Evolutionary conservation across 2,888 invertebrate species (phyloP).

Genomic region (Uloborus plumipes): DNA sequence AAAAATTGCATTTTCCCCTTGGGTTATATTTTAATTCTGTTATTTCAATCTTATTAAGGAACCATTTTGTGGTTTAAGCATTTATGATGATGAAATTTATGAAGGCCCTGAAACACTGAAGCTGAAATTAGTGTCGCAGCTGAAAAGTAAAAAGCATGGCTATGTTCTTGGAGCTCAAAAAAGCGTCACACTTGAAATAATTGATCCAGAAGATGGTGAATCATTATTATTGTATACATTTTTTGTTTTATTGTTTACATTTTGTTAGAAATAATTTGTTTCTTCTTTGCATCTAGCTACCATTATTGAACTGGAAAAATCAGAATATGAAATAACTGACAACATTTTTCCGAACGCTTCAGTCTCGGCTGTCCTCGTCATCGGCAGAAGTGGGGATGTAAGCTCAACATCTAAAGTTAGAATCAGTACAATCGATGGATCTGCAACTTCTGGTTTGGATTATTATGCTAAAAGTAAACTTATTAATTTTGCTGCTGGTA

Average conservation of each 20-base stretch:
- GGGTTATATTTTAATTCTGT: not conserved
- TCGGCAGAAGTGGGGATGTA: slow-evolving; percentile 70
- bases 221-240: not conserved
- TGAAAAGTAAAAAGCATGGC: slow-evolving; percentile 4
- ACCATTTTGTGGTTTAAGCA: slow-evolving; percentile 69
- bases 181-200: slow-evolving; percentile 69
- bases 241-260: not conserved
- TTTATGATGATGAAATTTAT: slow-evolving; percentile 70
- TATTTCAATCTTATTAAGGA: slow-evolving; percentile 33
- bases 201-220: slow-evolving; percentile 71
- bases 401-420: slow-evolving; percentile 69
- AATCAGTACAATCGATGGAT: slow-evolving; percentile 71
- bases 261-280: not conserved
- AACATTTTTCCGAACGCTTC: slow-evolving; percentile 26
- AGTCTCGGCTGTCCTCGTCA: slow-evolving; percentile 32
- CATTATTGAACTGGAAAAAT: slow-evolving; percentile 26
- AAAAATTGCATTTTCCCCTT: not conserved
- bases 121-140: slow-evolving; percentile 67
- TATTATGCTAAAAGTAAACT: slow-evolving; percentile 70
- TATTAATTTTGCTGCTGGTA: slow-evolving; percentile 70
- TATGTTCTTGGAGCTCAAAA: slow-evolving; percentile 69
- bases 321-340: slow-evolving; percentile 25
- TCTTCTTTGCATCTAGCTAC: slow-evolving; percentile 17
- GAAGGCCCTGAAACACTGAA: slow-evolving; percentile 71
- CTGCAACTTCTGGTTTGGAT: slow-evolving; percentile 71